Evolutionary conservation across 2,113 vertebrate genomes (phyloP).

Genomic region (Tetrax tetrax): DNA sequence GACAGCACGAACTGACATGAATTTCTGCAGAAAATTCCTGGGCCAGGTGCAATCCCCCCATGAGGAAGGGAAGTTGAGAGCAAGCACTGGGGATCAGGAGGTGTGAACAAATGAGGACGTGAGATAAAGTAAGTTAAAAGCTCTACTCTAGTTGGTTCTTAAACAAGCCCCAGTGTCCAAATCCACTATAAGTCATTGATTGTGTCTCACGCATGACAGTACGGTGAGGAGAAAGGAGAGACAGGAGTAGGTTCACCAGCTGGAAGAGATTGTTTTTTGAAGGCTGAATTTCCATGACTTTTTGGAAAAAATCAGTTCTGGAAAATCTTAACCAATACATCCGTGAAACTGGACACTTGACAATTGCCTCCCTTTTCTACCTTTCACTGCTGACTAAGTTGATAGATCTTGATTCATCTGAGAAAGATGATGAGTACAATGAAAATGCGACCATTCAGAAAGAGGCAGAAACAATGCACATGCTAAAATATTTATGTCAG

Average conservation of each 20-base stretch:
- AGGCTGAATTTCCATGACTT: background rate
- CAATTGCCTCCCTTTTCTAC: background rate
- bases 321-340: background rate
- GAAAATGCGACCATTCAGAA: background rate
- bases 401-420: background rate
- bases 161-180: background rate
- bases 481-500: background rate
- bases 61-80: background rate
- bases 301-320: background rate
- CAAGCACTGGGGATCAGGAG: background rate
- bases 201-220: background rate
- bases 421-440: background rate
- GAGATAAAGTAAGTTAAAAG: background rate
- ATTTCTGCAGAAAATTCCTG: background rate
- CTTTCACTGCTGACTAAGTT: background rate
- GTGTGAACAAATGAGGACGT: rapidly evolving
- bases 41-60: background rate
- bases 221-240: background rate
- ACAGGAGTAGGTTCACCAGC: background rate
- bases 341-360: background rate
- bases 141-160: background rate
- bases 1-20: background rate
- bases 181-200: background rate
- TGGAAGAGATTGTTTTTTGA: background rate
- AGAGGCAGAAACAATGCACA: background rate